Evolutionary conservation across 2,888 invertebrate species (phyloP).

Genomic region (Clepsis dumicolana): DNA sequence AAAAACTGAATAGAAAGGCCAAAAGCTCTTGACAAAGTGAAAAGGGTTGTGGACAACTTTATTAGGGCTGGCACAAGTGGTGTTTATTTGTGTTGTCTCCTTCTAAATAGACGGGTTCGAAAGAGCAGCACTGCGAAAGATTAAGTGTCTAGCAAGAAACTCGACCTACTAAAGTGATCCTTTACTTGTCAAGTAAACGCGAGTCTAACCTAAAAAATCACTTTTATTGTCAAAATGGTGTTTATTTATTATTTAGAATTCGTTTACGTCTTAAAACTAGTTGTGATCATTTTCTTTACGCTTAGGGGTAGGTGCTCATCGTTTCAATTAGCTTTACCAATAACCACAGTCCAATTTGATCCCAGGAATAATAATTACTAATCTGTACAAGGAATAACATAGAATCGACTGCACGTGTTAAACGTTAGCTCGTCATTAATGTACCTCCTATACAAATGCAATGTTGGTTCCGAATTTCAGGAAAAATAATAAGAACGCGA

Average conservation of each 20-base stretch:
- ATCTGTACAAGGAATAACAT: too few relatives aligned
- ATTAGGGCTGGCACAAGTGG: conserved; percentile 4
- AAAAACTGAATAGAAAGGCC: conserved; percentile 22
- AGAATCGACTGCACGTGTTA: too few relatives aligned
- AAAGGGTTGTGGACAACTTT: conserved; percentile 17
- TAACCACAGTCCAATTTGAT: too few relatives aligned
- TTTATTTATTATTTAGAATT: too few relatives aligned
- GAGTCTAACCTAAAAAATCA: neutral
- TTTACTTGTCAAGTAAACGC: neutral
- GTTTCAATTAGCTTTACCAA: too few relatives aligned
- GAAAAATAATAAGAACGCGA: conserved; percentile 5
- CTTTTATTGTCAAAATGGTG: too few relatives aligned
- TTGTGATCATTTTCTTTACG: too few relatives aligned
- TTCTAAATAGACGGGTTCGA: neutral
- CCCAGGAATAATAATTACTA: too few relatives aligned
- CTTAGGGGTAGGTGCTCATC: too few relatives aligned
- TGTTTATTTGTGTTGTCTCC: neutral
- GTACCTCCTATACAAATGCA: too few relatives aligned
- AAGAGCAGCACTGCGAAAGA: neutral
- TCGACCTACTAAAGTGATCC: neutral
- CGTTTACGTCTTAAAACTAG: too few relatives aligned
- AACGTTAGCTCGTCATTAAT: too few relatives aligned
- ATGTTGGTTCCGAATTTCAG: neutral
- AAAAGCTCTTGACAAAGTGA: conserved; percentile 10
- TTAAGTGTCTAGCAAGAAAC: neutral